Percentiles rank a stretch among this genome's conserved stretches.
phyloP scores from a whole-genome alignment of 64 coral and sea anemone genomes.

The Montipora foliosa region DNA sequence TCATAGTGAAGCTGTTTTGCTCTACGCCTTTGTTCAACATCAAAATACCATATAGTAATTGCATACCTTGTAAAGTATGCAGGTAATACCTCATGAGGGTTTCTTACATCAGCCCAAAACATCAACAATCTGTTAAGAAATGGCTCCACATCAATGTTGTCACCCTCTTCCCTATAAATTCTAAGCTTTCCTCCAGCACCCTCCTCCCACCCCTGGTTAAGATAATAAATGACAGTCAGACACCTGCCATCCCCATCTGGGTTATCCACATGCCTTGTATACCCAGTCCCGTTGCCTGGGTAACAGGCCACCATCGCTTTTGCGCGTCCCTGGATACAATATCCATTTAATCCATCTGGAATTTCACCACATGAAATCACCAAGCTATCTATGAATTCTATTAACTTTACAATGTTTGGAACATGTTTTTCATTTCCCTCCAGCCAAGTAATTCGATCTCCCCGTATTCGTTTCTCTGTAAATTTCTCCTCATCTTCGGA shows the following conservation, averaged over 20 bases:
- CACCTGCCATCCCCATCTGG: constrained; percentile 94
- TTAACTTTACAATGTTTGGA: constrained; percentile 68
- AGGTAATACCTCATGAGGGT: constrained; percentile 94
- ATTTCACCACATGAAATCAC: constrained; percentile 33
- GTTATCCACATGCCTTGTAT: constrained; percentile 91
- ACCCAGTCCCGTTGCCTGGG: constrained; percentile 60
- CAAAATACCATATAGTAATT: constrained; percentile 97
- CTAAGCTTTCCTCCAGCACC: constrained; percentile 73
- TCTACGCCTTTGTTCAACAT: constrained; percentile 70
- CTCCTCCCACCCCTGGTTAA: constrained; percentile 90
- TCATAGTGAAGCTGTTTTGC: constrained; percentile 68
- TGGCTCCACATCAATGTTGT: constrained; percentile 86
- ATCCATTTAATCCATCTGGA: constrained; percentile 40
- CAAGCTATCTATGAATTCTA: constrained; percentile 66
- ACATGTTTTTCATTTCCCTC: constrained; percentile 82
- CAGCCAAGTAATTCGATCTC: constrained; percentile 81
- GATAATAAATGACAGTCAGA: constrained; percentile 76
- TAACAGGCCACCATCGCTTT: constrained; percentile 98
- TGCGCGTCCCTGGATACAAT: constrained; percentile 50
- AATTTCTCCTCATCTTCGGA: constrained; percentile 70
- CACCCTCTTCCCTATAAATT: constrained; percentile 55
- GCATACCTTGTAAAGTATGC: constrained; percentile 77
- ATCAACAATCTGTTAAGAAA: constrained; percentile 85
- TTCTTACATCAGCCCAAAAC: constrained; percentile 95
- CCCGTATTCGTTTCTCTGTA: constrained; percentile 74